Percentiles rank a stretch among this genome's conserved stretches.
Conservation (phyloP, 2,113 vertebrate species). For the Erythrocercus mccallii region DNA sequence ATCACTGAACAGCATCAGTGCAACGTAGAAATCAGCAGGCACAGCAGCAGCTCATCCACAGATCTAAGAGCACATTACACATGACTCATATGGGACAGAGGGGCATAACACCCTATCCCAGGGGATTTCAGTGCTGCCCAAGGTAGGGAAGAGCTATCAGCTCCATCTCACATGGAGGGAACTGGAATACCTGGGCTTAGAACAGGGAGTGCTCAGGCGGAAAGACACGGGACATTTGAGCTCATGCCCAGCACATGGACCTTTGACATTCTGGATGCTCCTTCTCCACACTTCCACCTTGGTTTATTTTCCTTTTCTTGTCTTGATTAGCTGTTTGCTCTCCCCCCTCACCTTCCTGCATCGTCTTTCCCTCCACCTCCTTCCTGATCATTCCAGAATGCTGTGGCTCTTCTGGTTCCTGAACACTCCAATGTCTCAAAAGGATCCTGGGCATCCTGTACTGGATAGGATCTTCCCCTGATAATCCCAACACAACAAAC, state of each 20-base stretch:
- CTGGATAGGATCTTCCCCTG: neutral
- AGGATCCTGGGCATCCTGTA: neutral
- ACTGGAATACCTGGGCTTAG: neutral
- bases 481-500: neutral
- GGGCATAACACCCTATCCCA: neutral
- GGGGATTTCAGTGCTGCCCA: neutral
- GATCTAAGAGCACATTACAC: neutral
- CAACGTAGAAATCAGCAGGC: neutral
- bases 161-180: neutral
- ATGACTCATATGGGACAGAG: neutral
- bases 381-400: neutral
- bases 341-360: neutral
- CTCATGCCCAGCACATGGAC: neutral
- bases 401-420: neutral
- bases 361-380: neutral
- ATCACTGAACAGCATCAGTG: accelerated
- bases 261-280: neutral
- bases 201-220: neutral
- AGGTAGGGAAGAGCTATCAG: neutral
- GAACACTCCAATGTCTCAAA: neutral
- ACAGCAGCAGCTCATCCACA: neutral
- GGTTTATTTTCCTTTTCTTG: neutral
- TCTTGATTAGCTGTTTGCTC: neutral
- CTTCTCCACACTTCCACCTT: neutral
- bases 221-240: neutral